phyloP scores from a whole-genome alignment of 2,113 vertebrate species.

The Ailuropoda melanoleuca region DNA sequence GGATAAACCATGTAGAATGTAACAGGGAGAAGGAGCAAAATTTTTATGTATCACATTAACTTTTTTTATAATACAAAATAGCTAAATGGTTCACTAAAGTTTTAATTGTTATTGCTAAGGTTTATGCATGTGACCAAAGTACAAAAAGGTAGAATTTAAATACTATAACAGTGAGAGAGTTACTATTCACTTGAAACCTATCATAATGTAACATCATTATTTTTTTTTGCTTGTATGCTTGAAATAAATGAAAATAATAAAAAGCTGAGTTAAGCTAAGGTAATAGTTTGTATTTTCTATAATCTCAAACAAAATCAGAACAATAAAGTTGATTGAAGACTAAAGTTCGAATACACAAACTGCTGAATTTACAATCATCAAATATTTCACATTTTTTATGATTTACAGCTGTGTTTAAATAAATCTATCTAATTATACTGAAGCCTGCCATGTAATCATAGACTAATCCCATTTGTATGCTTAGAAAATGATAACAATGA shows the following conservation, averaged over 20 bases:
- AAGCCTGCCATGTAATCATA: conserved; percentile 78
- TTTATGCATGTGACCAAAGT: background rate
- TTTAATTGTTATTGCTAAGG: background rate
- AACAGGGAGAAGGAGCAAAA: background rate
- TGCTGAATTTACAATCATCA: conserved; percentile 68
- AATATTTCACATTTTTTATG: conserved; percentile 79
- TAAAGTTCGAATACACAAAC: conserved; percentile 74
- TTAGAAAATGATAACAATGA: conserved; percentile 68
- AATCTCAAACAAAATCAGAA: conserved; percentile 59
- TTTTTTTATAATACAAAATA: background rate
- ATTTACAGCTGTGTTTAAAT: conserved; percentile 85
- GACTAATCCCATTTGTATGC: conserved; percentile 76
- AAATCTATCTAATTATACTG: conserved; percentile 83
- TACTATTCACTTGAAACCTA: background rate
- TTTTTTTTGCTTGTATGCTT: background rate
- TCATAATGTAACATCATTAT: background rate
- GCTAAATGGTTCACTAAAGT: background rate
- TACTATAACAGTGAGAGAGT: background rate
- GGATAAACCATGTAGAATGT: background rate
- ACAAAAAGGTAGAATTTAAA: background rate
- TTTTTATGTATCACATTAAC: background rate
- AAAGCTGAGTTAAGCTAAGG: conserved; percentile 15
- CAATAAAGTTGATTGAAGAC: conserved; percentile 70
- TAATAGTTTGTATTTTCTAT: conserved; percentile 63
- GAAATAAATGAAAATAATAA: conserved; percentile 48